Evolutionary conservation across 37 sponge, comb jelly and placozoan species (phyloP).

Genomic region (Cliona cf. orientalis): DNA sequence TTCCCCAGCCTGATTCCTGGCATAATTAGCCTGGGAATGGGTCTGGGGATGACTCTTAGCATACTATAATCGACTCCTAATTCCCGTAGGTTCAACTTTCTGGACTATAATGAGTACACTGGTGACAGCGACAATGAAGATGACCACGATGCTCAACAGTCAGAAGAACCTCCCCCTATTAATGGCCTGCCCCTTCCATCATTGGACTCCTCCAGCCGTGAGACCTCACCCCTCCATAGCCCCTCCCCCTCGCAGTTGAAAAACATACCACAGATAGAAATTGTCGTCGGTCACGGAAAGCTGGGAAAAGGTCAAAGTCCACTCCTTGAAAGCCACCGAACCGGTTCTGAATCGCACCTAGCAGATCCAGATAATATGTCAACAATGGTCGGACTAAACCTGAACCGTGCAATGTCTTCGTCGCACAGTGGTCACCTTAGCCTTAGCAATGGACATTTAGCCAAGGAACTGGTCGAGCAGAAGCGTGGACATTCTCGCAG

Average conservation of each 20-base stretch:
- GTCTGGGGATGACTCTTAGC: too few species aligned
- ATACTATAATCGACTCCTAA: too few species aligned
- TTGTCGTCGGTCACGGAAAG: not conserved
- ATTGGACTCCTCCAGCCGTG: not conserved
- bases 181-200: not conserved
- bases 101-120: conserved; percentile 13
- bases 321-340: not conserved
- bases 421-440: not conserved
- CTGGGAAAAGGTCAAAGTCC: not conserved
- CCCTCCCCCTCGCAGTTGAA: not conserved
- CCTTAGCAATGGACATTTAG: not conserved
- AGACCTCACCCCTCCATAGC: not conserved
- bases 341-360: not conserved
- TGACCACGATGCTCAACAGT: too few species aligned
- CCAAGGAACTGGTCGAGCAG: not conserved
- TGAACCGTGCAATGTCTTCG: not conserved
- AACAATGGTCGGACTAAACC: not conserved
- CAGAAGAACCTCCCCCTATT: not conserved
- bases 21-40: too few species aligned
- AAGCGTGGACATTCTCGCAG: conserved; percentile 7
- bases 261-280: too few species aligned
- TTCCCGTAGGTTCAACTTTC: conserved; percentile 27
- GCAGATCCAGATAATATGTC: not conserved
- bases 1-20: too few species aligned
- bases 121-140: not conserved